Percentiles rank a stretch among this genome's conserved stretches.
Evolutionary conservation across 2,888 invertebrate genomes (phyloP).

Genomic region (Dorcus hopei): DNA sequence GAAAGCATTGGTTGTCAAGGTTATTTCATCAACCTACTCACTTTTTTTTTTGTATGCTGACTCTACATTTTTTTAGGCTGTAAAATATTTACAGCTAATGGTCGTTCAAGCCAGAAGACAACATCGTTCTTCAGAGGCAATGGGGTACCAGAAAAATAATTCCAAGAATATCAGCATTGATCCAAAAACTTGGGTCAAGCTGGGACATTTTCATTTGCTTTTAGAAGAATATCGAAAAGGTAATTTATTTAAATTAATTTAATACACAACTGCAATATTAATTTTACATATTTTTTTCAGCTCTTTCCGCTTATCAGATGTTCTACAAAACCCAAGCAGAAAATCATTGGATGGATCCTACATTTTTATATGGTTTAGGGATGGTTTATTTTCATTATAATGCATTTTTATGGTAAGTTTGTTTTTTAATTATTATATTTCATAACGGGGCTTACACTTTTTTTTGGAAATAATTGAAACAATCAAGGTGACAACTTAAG

Average conservation of each 20-base stretch:
- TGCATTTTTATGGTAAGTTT: conserved; percentile 90
- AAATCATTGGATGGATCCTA: conserved; percentile 81
- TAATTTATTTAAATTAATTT: conserved; percentile 46
- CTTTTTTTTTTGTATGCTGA: background rate
- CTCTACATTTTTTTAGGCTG: conserved; percentile 56
- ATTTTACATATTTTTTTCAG: conserved; percentile 58
- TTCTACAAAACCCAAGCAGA: conserved; percentile 75
- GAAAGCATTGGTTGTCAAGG: conserved; percentile 75
- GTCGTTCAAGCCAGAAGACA: conserved; percentile 73
- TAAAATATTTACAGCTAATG: conserved; percentile 82
- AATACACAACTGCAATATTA: background rate
- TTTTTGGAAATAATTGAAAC: background rate
- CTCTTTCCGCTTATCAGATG: conserved; percentile 96
- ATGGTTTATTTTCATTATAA: conserved; percentile 96
- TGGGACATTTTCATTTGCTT: conserved; percentile 93
- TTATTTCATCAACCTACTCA: conserved; percentile 34
- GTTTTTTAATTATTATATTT: background rate
- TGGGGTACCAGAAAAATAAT: conserved; percentile 20
- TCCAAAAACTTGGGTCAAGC: conserved; percentile 87
- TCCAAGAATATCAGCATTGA: conserved; percentile 73
- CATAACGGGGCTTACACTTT: background rate
- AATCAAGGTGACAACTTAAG: background rate
- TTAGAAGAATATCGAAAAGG: conserved; percentile 94
- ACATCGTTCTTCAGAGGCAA: conserved; percentile 44
- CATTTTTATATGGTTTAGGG: conserved; percentile 92